Evolutionary conservation across 2,888 invertebrate species (phyloP).

Genomic region (Galeopsomyia nigrocyanea): DNA sequence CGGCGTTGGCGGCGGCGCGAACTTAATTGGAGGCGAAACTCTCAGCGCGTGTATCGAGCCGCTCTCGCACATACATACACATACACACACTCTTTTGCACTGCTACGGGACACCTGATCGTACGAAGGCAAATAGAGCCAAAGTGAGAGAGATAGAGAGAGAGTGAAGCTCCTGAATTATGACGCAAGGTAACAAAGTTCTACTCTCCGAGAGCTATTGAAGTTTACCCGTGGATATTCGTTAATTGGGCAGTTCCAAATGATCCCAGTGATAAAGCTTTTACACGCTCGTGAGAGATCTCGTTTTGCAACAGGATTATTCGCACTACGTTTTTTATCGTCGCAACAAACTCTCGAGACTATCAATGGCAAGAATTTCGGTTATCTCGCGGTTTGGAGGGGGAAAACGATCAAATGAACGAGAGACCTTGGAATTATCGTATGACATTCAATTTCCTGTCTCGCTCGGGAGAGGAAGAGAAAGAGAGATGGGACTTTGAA

Average conservation of each 20-base stretch:
- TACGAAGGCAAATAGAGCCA: conserved; percentile 18
- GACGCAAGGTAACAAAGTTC: too few species aligned
- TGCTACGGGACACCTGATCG: conserved; percentile 10
- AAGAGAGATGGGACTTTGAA: neutral
- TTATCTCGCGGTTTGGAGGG: neutral
- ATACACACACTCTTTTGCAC: neutral
- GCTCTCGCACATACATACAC: neutral
- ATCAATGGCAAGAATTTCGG: neutral
- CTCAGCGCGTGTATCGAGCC: conserved; percentile 6
- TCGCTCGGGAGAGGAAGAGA: neutral
- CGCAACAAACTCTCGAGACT: neutral
- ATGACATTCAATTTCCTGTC: too few species aligned
- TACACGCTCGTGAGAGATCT: conserved; percentile 29
- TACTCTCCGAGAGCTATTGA: neutral
- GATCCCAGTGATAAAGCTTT: conserved; percentile 13
- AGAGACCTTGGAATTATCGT: neutral
- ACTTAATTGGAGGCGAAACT: conserved; percentile 37
- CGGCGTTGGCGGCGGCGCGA: conserved; percentile 25
- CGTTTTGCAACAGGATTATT: conserved; percentile 21
- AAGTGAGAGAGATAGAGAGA: neutral
- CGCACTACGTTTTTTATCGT: neutral
- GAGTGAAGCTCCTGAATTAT: neutral
- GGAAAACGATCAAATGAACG: neutral
- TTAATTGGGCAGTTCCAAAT: conserved; percentile 31
- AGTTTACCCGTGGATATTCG: conserved; percentile 17